phyloP scores from a whole-genome alignment of 2,113 vertebrate genomes.

The human region GRCh38 chr5:130140501-130141000 shows the following conservation, averaged over 20 bases:
- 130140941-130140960: conserved; percentile 91
- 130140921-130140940: conserved; percentile 91
- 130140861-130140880: conserved; percentile 83
- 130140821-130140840: conserved; percentile 91
- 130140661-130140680: too few species aligned
- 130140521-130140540: conserved; percentile 86
- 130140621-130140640: too few species aligned
- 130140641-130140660: too few species aligned
- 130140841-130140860: too few species aligned
- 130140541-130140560: conserved; percentile 87
- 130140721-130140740: too few species aligned
- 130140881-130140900: conserved; percentile 88
- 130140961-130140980: conserved; percentile 91
- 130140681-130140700: too few species aligned
- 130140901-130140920: conserved; percentile 73
- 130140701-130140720: too few species aligned
- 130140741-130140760: too few species aligned
- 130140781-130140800: conserved; percentile 85
- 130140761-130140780: too few species aligned
- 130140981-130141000: conserved; percentile 89
- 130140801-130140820: conserved; percentile 90
- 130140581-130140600: too few species aligned
- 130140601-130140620: too few species aligned
- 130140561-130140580: conserved; percentile 87
- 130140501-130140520: conserved; percentile 87